phyloP scores from a whole-genome alignment of 2,113 vertebrate genomes.

The Phaethornis superciliosus region DNA sequence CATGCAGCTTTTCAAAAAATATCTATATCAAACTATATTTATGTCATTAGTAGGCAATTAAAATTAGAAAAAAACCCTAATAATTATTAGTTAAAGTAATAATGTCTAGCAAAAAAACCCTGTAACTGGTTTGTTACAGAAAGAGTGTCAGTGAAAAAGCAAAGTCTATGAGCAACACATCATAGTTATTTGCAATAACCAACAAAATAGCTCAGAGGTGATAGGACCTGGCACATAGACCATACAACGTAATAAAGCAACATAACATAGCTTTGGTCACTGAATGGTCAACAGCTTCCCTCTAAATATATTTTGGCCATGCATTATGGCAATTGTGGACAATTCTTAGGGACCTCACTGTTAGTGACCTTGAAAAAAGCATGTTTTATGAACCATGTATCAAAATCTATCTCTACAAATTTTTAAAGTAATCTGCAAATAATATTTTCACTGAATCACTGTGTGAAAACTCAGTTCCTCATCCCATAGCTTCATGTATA shows the following conservation, averaged over 20 bases:
- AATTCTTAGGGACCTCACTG: neutral
- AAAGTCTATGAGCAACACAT: neutral
- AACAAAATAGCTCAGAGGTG: neutral
- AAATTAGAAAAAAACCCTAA: neutral
- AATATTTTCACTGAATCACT: neutral
- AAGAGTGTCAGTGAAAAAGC: neutral
- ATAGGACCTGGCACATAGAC: neutral
- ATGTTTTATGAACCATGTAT: neutral
- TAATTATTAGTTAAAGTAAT: neutral
- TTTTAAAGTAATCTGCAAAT: neutral
- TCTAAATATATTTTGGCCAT: neutral
- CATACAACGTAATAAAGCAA: neutral
- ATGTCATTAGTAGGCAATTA: neutral
- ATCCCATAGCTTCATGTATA: neutral
- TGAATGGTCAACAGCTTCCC: neutral
- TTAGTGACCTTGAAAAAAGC: neutral
- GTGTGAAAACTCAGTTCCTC: neutral
- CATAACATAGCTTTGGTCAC: neutral
- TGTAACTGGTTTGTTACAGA: neutral
- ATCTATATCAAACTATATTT: neutral
- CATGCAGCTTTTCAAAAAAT: neutral
- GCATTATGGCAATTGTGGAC: neutral
- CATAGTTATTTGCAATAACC: neutral
- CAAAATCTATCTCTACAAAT: neutral
- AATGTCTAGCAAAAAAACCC: neutral